These are phyloP conservation scores for Neopipo cinnamomea DNA, from an alignment of 2,113 vertebrate genomes.

Conservation along the genomic window DNA sequence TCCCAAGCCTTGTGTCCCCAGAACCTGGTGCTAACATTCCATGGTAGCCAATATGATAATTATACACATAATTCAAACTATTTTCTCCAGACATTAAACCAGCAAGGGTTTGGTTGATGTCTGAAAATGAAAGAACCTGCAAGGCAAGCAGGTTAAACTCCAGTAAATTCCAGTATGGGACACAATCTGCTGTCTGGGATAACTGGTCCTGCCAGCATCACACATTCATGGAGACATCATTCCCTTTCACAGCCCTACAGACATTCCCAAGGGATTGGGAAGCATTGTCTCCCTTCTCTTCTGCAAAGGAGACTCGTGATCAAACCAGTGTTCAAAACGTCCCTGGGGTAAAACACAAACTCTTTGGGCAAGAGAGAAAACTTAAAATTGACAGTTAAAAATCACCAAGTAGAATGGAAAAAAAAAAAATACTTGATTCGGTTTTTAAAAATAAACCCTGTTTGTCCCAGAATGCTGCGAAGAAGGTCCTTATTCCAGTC, in stretches of 20 bases:
- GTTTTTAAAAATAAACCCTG: not conserved
- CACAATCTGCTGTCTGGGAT: not conserved
- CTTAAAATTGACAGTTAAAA: not conserved
- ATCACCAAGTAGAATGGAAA: not conserved
- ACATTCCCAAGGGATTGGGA: not conserved
- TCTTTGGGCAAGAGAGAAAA: not conserved
- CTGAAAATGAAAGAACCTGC: not conserved
- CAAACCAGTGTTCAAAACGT: not conserved
- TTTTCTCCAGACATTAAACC: not conserved
- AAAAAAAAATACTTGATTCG: not conserved
- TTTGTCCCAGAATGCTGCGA: not conserved
- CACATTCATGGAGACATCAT: accelerated
- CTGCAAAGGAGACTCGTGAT: not conserved
- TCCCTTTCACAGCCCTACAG: not conserved
- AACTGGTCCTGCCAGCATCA: not conserved
- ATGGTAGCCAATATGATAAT: accelerated
- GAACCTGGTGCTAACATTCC: not conserved
- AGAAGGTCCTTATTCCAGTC: not conserved
- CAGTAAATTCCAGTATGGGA: not conserved
- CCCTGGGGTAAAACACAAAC: not conserved
- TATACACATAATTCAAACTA: not conserved
- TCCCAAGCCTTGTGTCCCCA: not conserved
- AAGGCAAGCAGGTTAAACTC: not conserved
- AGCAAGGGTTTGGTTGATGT: not conserved
- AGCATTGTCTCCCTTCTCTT: not conserved